Evolutionary conservation across 2,888 invertebrate genomes (phyloP).

Genomic region (Venusia cambrica): DNA sequence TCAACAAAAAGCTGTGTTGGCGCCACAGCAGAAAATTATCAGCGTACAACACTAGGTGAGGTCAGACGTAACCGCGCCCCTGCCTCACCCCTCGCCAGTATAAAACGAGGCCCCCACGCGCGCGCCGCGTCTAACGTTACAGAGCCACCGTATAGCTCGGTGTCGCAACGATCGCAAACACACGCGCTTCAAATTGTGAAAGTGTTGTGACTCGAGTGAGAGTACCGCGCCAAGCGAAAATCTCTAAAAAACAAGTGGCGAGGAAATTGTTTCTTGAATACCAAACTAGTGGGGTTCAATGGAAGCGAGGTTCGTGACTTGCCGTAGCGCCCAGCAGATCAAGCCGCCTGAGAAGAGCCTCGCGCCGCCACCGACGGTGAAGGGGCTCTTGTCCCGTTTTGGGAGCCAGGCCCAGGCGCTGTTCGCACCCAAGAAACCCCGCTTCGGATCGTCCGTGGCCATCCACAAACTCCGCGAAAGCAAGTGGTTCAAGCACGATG

Average conservation of each 20-base stretch:
- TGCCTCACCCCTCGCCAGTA: slow-evolving; percentile 44
- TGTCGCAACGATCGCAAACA: slow-evolving; percentile 43
- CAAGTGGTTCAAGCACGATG: slow-evolving; percentile 87
- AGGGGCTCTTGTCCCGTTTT: slow-evolving; percentile 77
- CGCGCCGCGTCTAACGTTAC: slow-evolving; percentile 74
- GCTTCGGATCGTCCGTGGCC: slow-evolving; percentile 84
- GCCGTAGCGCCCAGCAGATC: slow-evolving; percentile 79
- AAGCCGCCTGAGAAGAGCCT: slow-evolving; percentile 79
- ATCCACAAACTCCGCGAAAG: slow-evolving; percentile 87
- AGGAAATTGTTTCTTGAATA: slow-evolving; percentile 60
- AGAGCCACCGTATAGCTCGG: slow-evolving; percentile 58
- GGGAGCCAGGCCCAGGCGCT: slow-evolving; percentile 79
- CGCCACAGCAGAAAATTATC: slow-evolving; percentile 21
- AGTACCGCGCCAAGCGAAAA: slow-evolving; percentile 50
- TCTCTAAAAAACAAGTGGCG: slow-evolving; percentile 48
- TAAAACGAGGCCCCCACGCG: slow-evolving; percentile 58
- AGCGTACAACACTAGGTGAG: slow-evolving; percentile 58
- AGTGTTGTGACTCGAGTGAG: slow-evolving; percentile 76
- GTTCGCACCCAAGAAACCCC: slow-evolving; percentile 75
- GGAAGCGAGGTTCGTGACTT: slow-evolving; percentile 81
- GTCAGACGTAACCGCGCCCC: slow-evolving; percentile 43
- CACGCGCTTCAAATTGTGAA: slow-evolving; percentile 76
- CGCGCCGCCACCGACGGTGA: slow-evolving; percentile 73
- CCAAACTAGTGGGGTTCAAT: slow-evolving; percentile 73
- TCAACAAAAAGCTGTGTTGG: slow-evolving; percentile 20